Evolutionary conservation across 2,113 vertebrate species (phyloP).

Genomic region (Callorhinus ursinus): DNA sequence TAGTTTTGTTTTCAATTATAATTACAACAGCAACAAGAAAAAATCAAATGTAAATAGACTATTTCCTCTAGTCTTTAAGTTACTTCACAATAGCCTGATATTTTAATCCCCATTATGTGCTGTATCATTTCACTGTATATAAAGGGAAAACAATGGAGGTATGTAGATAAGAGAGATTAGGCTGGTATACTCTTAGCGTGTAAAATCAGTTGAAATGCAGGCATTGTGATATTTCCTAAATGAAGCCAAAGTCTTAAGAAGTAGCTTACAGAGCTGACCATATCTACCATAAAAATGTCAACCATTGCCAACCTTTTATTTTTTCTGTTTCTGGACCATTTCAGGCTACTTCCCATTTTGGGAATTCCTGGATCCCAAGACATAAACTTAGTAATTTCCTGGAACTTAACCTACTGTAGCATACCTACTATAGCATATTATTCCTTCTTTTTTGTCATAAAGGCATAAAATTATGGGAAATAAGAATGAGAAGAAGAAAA

Average conservation of each 20-base stretch:
- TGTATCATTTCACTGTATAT: neutral
- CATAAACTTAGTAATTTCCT: neutral
- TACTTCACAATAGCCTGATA: neutral
- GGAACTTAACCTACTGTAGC: neutral
- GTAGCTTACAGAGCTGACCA: neutral
- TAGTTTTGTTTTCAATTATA: neutral
- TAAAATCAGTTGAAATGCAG: neutral
- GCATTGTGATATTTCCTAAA: neutral
- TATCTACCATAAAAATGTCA: neutral
- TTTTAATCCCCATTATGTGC: neutral
- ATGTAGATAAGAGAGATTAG: neutral
- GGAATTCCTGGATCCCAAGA: neutral
- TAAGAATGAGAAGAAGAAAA: neutral
- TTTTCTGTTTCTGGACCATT: neutral
- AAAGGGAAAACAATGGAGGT: neutral
- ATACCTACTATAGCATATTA: neutral
- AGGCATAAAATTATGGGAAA: neutral
- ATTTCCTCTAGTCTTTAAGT: neutral
- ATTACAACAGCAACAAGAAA: neutral
- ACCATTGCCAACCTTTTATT: neutral
- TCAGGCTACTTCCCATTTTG: neutral
- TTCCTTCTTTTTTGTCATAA: neutral
- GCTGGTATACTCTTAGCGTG: neutral
- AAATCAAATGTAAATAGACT: neutral
- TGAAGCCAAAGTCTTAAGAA: neutral